Percentiles rank a stretch among this genome's conserved stretches.
Conservation (phyloP, 2,888 invertebrate species). For the Pseudococcus viburni region DNA sequence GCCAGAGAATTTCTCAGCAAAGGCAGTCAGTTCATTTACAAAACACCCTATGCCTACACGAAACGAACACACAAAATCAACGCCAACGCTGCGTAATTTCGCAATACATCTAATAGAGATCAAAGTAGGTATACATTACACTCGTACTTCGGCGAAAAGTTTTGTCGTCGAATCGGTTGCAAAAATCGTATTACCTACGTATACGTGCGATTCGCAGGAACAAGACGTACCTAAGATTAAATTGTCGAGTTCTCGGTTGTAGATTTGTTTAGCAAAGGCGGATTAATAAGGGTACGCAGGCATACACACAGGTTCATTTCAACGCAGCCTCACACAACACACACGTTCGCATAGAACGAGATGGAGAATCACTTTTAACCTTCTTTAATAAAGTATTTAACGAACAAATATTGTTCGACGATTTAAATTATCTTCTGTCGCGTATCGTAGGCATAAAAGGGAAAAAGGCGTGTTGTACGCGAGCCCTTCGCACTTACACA, state of each 20-base stretch:
- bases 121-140: background rate
- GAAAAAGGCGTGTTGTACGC: background rate
- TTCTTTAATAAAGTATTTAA: constrained; percentile 31
- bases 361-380: constrained; percentile 2
- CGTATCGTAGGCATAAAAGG: background rate
- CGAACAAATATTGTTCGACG: constrained; percentile 41
- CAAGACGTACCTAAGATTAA: background rate
- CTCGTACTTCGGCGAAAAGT: background rate
- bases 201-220: background rate
- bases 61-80: background rate
- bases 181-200: background rate
- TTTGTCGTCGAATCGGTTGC: background rate
- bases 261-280: background rate
- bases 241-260: constrained; percentile 8
- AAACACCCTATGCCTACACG: no score
- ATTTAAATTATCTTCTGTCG: constrained; percentile 2
- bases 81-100: background rate
- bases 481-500: background rate
- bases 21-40: no score
- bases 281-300: constrained; percentile 4
- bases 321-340: background rate
- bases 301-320: background rate
- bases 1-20: no score
- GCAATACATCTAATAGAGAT: background rate
- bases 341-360: background rate